Evolutionary conservation across 2,888 invertebrate species (phyloP), one percentile per base, ranked within the genome.

Genomic region (Amiota minor): DNA sequence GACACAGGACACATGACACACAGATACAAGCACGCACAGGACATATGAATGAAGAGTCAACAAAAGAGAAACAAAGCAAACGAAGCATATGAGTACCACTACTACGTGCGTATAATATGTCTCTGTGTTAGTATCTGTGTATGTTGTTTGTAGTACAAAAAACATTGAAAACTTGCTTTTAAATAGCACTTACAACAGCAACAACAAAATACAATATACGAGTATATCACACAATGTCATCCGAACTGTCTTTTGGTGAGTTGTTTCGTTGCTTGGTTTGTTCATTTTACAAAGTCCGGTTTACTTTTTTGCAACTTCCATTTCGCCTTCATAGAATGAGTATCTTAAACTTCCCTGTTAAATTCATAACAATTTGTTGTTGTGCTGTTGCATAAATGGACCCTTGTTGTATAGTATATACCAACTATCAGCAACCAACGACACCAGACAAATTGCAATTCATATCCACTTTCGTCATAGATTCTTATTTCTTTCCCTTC

Each of bases 401-500:
- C 69, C 77, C 73, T 75, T 77, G 79, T 77, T 72, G 72, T 74
- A 75, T 76, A 72, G 74, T 67, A 12, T 53, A 70, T 62, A 74
- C 11, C 45, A 23, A 62, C n/a, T 81, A 79, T 77, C 77, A 78
- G 78, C 80, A 80, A 35, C 53, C 53, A 77, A 81, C 81, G 81
- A 80, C 77, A 77, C 75, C 74, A 49, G 83, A 84, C 84, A 84
- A 84, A 84, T 84, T 85, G 82, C 82, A 80, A 83, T 82, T 83
- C 83, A 85, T 81, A 79, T 80, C 74, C 78, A 79, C 75, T 75
- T 79, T 20, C 75, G 70, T 73, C 72, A 77, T 73, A 74, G 76
- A 69, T 68, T 69, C 81, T 78, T 76, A 80, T 79, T 76, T 46
- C 61, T 23, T 61, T 23, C 53, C 55, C 49, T 74, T 35, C 35